Evolutionary conservation across 1,140 invertebrate genomes (phyloP).

Genomic region (Stegodyphus dumicola): DNA sequence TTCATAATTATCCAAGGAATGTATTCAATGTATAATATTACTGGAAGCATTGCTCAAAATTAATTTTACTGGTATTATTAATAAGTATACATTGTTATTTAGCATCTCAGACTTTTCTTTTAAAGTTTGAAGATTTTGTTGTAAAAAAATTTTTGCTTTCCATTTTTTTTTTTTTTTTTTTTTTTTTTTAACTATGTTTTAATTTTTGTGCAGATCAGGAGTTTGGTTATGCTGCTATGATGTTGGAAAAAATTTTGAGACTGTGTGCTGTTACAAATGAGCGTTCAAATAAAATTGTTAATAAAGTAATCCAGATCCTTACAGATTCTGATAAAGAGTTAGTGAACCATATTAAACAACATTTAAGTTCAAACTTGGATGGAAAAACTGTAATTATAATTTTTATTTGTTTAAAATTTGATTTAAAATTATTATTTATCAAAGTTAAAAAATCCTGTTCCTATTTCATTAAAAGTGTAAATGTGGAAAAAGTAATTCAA

Average conservation of each 20-base stretch:
- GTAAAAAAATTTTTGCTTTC: neutral
- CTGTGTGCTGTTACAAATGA: conserved; percentile 12
- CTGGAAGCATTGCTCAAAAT: no score
- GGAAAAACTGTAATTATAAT: neutral
- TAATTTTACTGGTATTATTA: no score
- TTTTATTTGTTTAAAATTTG: neutral
- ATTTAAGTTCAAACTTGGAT: neutral
- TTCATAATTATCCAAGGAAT: no score
- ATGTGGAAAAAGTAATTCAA: no score
- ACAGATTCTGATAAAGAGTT: conserved; percentile 26
- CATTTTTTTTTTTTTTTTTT: no score
- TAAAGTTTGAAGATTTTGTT: no score
- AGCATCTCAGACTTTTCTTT: no score
- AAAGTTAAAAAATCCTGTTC: no score
- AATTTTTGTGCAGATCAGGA: conserved; percentile 12
- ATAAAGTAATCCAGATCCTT: conserved; percentile 6
- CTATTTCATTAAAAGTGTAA: no score
- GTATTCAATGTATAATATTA: no score
- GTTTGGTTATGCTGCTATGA: conserved; percentile 21
- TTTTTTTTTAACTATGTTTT: neutral
- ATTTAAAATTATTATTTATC: neutral
- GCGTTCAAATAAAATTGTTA: conserved; percentile 19
- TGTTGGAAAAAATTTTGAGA: conserved; percentile 38
- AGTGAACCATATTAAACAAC: conserved; percentile 7
- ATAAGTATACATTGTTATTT: no score